phyloP scores from a whole-genome alignment of 2,797 vertebrate genomes.

The Denticeps clupeoides region DNA sequence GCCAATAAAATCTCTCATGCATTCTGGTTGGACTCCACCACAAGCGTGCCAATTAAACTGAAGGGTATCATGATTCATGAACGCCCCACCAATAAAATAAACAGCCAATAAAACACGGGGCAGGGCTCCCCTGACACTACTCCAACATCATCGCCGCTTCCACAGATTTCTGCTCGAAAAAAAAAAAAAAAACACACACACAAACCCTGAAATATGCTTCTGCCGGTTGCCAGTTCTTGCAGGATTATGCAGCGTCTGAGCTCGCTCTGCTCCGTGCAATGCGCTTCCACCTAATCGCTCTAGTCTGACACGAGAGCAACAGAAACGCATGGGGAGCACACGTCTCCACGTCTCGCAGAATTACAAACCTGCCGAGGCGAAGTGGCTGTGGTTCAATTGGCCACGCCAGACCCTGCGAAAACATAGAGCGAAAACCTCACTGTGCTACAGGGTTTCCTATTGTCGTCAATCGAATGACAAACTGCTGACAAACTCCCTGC shows the following conservation, averaged over 20 bases:
- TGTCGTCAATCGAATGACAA: background rate
- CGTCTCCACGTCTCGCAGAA: background rate
- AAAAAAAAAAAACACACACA: conserved; percentile 4
- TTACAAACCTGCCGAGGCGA: too few relatives aligned
- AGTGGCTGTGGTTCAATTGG: conserved; percentile 18
- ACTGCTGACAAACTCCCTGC: background rate
- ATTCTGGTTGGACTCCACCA: conserved; percentile 42
- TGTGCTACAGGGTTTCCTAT: background rate
- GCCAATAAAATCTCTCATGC: conserved; percentile 56
- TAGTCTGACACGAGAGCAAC: conserved; percentile 48
- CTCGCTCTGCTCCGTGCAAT: conserved; percentile 37
- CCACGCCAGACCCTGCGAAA: conserved; percentile 19
- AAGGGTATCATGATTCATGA: conserved; percentile 56
- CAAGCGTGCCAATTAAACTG: conserved; percentile 49
- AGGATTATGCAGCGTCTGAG: conserved; percentile 51
- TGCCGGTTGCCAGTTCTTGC: conserved; percentile 46
- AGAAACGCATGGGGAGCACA: background rate
- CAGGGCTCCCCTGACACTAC: conserved; percentile 48
- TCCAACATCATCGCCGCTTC: conserved; percentile 61
- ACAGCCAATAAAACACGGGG: conserved; percentile 60
- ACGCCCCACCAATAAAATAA: conserved; percentile 59
- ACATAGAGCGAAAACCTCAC: background rate
- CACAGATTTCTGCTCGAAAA: conserved; percentile 46
- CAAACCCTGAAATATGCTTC: conserved; percentile 54
- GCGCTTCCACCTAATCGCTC: conserved; percentile 63